phyloP scores from a whole-genome alignment of 2,113 vertebrate species.

The Brachypodius melanocephalos region DNA sequence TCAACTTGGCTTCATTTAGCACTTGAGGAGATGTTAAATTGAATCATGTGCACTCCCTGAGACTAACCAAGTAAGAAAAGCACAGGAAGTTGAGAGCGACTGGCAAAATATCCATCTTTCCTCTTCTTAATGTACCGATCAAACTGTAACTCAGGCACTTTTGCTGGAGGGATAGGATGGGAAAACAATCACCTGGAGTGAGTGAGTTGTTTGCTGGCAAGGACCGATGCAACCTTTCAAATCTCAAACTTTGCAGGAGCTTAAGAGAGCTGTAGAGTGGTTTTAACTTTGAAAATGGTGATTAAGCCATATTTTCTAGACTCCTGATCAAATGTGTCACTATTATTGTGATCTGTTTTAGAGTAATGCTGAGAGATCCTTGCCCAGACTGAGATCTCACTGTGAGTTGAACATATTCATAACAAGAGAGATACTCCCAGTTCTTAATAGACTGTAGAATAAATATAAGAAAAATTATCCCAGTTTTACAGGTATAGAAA shows the following conservation, averaged over 20 bases:
- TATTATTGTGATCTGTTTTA: neutral
- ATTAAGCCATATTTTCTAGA: neutral
- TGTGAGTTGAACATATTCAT: neutral
- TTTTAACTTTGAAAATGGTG: neutral
- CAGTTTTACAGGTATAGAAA: neutral
- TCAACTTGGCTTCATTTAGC: slow-evolving; percentile 23
- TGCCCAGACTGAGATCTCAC: neutral
- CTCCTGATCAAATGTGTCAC: neutral
- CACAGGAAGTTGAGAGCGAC: neutral
- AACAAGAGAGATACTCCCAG: neutral
- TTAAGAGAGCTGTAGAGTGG: neutral
- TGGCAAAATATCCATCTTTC: neutral
- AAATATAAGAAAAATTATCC: neutral
- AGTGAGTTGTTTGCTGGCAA: neutral
- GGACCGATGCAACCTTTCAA: neutral
- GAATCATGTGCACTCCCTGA: neutral
- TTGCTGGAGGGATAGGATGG: neutral
- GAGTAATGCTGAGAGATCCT: neutral
- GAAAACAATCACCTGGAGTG: neutral
- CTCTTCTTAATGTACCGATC: neutral
- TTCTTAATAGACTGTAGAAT: neutral
- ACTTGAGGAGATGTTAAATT: slow-evolving; percentile 28
- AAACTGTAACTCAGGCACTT: neutral
- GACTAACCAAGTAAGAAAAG: neutral
- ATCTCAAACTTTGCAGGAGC: neutral